Evolutionary conservation across 2,888 invertebrate genomes (phyloP), one percentile per base, ranked within the genome.

Genomic region (Melanotus villosus): DNA sequence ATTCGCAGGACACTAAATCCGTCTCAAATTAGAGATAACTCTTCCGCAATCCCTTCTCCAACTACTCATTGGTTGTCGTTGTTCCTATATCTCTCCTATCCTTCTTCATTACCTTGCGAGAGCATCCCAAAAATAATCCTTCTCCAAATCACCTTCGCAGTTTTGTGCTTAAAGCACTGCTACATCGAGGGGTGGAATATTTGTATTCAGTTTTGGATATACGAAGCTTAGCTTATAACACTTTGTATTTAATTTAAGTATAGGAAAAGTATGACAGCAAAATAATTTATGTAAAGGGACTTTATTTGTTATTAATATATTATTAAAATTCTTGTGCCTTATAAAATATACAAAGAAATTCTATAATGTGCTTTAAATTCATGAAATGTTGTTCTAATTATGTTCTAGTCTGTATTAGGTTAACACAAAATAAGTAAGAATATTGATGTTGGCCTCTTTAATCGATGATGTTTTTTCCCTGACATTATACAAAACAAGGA

Each of bases 21-120:
- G 81, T 82, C 82, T 84, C 85, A 86, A 87, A 87, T 87, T 87
- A 86, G 86, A 87, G 87, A 87, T 87, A 87, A 85, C 86, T 86
- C 85, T 84, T 64, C 80, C 77, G 84, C 82, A 86, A 84, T 84
- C 83, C 83, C 80, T 80, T 76, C 79, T 79, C 79, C 76, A 78
- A 77, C 80, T 76, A 81, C 81, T 83, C 83, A 81, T 82, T 83
- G 82, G 82, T 80, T 83, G 81, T 81, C 82, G 79, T 78, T 79
- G 78, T 78, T 77, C 79, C 78, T 75, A 80, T 78, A 79, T 80
- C 78, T 80, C 77, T 75, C 76, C 79, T 78, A 80, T 81, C 80
- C 80, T 80, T 81, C 80, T 81, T 80, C 80, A 80, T 81, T 80
- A 78, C 78, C 77, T 72, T 70, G 38, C 50, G 41, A 68, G 64